Percentiles rank a stretch among this genome's conserved stretches.
Conservation (phyloP, 1,140 invertebrate genomes). For the Belonocnema kinseyi region DNA sequence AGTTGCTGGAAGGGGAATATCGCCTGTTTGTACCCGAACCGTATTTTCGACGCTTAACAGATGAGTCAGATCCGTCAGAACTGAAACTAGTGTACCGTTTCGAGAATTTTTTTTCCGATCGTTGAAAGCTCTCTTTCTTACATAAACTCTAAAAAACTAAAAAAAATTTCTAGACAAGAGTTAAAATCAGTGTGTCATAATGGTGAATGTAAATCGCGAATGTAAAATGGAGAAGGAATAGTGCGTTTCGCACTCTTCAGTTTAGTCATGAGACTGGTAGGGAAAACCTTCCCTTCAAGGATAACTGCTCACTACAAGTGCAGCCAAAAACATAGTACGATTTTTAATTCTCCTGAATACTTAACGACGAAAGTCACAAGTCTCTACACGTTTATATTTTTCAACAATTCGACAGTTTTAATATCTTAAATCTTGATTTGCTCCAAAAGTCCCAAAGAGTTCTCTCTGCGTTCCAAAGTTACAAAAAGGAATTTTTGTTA, state of each 20-base stretch:
- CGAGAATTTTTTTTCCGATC: background rate
- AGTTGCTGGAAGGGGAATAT: background rate
- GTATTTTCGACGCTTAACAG: background rate
- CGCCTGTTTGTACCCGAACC: background rate
- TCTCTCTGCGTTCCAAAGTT: too few relatives aligned
- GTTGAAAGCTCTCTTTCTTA: background rate
- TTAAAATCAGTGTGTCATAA: background rate
- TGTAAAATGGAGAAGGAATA: slow-evolving; percentile 19
- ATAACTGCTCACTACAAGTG: slow-evolving; percentile 4
- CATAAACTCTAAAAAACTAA: background rate
- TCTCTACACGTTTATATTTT: background rate
- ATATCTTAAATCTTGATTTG: background rate
- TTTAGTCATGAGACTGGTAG: slow-evolving; percentile 18
- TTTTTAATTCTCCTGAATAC: slow-evolving; percentile 2
- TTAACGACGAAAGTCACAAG: background rate
- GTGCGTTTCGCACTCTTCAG: background rate
- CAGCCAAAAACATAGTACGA: slow-evolving; percentile 8
- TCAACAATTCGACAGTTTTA: background rate
- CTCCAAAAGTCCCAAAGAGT: background rate
- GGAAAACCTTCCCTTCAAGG: slow-evolving; percentile 27
- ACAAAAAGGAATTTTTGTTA: background rate
- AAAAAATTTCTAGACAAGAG: background rate
- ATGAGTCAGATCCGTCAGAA: background rate
- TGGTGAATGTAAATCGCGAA: background rate
- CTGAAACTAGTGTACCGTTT: background rate